These are phyloP conservation scores for Ormyrus rosae DNA, from an alignment of 2,888 invertebrate genomes.

Conservation along the genomic window DNA sequence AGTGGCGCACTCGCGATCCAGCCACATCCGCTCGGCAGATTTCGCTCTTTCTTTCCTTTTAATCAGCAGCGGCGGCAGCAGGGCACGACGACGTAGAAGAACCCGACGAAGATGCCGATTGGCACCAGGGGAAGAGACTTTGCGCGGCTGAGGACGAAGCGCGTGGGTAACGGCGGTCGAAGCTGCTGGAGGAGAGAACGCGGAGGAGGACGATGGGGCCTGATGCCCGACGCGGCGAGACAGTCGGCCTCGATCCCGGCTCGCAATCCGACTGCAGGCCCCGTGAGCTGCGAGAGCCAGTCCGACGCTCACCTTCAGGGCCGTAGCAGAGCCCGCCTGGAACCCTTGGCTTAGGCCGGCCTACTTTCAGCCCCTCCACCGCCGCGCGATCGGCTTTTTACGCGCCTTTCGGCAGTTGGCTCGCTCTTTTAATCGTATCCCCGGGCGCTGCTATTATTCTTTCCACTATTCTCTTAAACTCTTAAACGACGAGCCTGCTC, in stretches of 20 bases:
- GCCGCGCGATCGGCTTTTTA: background rate
- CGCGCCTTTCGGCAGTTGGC: no score
- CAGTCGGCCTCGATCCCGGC: slow-evolving; percentile 15
- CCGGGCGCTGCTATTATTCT: no score
- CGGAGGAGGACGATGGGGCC: background rate
- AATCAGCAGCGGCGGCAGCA: background rate
- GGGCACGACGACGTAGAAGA: background rate
- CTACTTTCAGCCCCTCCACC: slow-evolving; percentile 1
- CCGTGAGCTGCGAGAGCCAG: background rate
- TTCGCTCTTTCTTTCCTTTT: background rate
- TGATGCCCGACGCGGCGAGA: background rate
- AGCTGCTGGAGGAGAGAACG: background rate
- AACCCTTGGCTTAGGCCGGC: background rate
- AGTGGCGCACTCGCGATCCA: no score
- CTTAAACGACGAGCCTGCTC: no score
- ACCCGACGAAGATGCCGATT: background rate
- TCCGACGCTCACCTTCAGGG: slow-evolving; percentile 25
- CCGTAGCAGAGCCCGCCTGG: background rate
- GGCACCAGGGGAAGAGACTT: background rate
- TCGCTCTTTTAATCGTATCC: no score
- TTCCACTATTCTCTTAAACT: no score
- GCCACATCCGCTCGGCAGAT: background rate
- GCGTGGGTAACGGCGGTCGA: background rate
- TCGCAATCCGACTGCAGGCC: slow-evolving; percentile 37
- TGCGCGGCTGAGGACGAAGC: background rate